phyloP scores from a whole-genome alignment of 1,140 invertebrate species.

The Panulirus ornatus region DNA sequence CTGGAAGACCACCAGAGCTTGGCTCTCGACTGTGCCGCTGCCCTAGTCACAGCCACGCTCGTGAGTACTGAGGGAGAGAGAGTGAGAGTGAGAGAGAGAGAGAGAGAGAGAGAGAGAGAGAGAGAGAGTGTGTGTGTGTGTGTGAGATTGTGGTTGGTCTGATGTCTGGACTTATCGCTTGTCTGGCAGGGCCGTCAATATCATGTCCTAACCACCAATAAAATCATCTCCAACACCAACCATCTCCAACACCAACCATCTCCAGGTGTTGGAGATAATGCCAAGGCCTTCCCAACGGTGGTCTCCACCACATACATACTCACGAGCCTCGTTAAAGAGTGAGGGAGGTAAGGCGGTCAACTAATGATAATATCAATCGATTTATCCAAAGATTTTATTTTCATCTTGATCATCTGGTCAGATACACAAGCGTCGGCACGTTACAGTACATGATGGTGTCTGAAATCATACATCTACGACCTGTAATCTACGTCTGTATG shows the following conservation, averaged over 20 bases:
- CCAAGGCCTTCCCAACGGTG: too few relatives aligned
- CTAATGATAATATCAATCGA: too few relatives aligned
- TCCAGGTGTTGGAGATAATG: too few relatives aligned
- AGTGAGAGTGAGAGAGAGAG: neutral
- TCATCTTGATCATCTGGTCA: too few relatives aligned
- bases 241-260: neutral
- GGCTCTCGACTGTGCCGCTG: slow-evolving; percentile 40
- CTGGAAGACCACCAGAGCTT: slow-evolving; percentile 61
- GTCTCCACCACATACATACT: too few relatives aligned
- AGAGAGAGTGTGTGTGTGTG: slow-evolving; percentile 5
- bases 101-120: neutral
- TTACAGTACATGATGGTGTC: too few relatives aligned
- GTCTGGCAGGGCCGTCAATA: neutral
- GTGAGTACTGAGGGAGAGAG: neutral
- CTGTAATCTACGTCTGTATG: too few relatives aligned
- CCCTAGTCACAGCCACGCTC: slow-evolving; percentile 13
- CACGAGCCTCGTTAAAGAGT: too few relatives aligned
- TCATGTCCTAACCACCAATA: neutral
- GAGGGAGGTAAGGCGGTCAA: too few relatives aligned
- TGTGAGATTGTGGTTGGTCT: neutral
- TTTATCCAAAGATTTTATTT: too few relatives aligned
- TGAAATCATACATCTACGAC: too few relatives aligned
- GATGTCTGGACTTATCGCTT: neutral
- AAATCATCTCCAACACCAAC: neutral
- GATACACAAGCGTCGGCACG: too few relatives aligned